Conservation (phyloP, 2,797 vertebrate species). For the Threskiornis aethiopicus region DNA sequence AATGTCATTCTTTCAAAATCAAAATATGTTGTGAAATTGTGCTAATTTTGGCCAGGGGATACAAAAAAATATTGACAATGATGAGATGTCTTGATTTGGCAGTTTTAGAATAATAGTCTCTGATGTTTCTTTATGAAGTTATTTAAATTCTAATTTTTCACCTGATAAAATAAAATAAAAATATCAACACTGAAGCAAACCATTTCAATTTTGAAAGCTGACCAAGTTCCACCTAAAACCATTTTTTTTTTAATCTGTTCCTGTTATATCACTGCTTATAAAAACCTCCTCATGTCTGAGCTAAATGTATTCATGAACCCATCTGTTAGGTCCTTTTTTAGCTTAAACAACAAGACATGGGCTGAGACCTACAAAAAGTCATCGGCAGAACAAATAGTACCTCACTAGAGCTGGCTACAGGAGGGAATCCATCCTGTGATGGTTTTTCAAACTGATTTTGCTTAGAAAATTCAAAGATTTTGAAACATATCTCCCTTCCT, state of each 20-base stretch:
- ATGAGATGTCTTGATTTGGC: not conserved
- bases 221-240: not conserved
- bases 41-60: not conserved
- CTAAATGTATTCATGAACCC: slow-evolving; percentile 32
- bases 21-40: not conserved
- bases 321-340: slow-evolving; percentile 50
- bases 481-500: not conserved
- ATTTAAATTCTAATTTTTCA: not conserved
- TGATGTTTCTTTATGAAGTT: not conserved
- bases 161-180: not conserved
- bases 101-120: not conserved
- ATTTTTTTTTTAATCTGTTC: not conserved
- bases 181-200: not conserved
- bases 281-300: slow-evolving; percentile 7
- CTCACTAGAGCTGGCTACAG: not conserved
- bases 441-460: not conserved
- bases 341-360: not conserved
- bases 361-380: not conserved
- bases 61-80: not conserved
- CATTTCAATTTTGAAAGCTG: not conserved
- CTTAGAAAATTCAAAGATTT: not conserved
- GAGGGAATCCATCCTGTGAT: not conserved
- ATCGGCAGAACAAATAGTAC: not conserved
- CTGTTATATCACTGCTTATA: slow-evolving; percentile 10
- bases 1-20: not conserved